These are phyloP conservation scores for Tylochromis polylepis DNA, from an alignment of 2,113 vertebrate species.

Conservation along the genomic window DNA sequence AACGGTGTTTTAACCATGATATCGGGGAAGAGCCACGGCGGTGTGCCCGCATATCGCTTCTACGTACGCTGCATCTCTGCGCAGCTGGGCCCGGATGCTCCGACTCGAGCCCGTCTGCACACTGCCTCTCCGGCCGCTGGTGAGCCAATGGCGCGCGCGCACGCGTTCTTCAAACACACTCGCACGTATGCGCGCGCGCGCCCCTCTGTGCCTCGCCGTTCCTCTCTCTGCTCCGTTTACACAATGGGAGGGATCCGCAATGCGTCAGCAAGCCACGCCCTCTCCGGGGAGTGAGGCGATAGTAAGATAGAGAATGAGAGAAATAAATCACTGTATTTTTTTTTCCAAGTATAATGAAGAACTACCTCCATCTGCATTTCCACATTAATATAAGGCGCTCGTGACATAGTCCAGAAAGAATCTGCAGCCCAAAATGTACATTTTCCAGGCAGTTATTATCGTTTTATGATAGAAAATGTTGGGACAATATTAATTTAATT, in stretches of 20 bases:
- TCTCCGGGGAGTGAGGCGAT: neutral
- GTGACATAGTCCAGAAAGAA: neutral
- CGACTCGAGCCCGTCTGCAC: neutral
- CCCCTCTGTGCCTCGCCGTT: neutral
- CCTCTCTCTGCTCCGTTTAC: neutral
- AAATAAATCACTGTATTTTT: neutral
- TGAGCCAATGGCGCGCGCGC: neutral
- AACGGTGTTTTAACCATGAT: neutral
- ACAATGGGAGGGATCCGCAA: constrained; percentile 67
- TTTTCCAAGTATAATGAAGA: accelerated
- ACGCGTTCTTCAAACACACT: neutral
- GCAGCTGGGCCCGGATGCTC: neutral
- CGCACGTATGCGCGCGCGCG: neutral
- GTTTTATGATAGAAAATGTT: neutral
- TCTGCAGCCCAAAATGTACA: neutral
- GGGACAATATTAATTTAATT: neutral
- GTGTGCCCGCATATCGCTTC: neutral
- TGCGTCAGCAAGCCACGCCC: constrained; percentile 75
- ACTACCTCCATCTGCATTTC: neutral
- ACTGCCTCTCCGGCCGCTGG: neutral
- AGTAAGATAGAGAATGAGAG: neutral
- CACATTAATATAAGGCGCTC: neutral
- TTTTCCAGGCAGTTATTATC: neutral
- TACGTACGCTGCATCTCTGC: constrained; percentile 21
- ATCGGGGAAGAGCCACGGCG: neutral